Conservation (phyloP, 2,113 vertebrate genomes). For the Madoqua kirkii region DNA sequence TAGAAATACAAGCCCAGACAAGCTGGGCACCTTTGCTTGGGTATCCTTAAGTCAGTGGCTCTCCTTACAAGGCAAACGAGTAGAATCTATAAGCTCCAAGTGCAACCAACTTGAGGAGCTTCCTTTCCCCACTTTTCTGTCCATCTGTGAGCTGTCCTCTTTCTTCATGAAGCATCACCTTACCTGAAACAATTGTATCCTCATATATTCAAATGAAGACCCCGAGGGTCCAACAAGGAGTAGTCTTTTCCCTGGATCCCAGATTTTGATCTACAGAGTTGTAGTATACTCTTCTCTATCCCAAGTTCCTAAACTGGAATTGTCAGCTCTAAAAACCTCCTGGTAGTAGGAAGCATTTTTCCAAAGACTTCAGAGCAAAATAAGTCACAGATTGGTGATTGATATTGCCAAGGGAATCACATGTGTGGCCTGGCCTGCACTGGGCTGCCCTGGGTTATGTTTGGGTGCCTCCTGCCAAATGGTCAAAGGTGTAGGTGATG, state of each 20-base stretch:
- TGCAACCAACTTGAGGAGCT: background rate
- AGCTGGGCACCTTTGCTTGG: background rate
- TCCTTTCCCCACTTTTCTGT: background rate
- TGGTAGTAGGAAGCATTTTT: background rate
- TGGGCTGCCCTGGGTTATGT: background rate
- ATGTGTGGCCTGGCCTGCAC: rapidly evolving
- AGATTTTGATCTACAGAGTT: background rate
- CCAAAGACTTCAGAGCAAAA: background rate
- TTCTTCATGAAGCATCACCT: background rate
- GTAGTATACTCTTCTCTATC: background rate
- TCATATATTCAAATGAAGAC: background rate
- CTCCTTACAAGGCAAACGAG: background rate
- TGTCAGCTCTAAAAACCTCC: background rate
- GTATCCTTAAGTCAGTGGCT: background rate
- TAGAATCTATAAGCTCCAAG: background rate
- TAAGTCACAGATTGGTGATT: background rate
- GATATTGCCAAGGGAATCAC: background rate
- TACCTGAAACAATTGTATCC: background rate
- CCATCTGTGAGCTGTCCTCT: background rate
- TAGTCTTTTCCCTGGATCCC: background rate
- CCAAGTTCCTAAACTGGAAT: background rate
- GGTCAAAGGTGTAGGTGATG: rapidly evolving
- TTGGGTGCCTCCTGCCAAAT: background rate
- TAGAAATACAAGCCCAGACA: background rate
- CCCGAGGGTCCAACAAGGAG: background rate